Evolutionary conservation across 2,888 invertebrate species (phyloP).

Genomic region (Synergus itoensis): DNA sequence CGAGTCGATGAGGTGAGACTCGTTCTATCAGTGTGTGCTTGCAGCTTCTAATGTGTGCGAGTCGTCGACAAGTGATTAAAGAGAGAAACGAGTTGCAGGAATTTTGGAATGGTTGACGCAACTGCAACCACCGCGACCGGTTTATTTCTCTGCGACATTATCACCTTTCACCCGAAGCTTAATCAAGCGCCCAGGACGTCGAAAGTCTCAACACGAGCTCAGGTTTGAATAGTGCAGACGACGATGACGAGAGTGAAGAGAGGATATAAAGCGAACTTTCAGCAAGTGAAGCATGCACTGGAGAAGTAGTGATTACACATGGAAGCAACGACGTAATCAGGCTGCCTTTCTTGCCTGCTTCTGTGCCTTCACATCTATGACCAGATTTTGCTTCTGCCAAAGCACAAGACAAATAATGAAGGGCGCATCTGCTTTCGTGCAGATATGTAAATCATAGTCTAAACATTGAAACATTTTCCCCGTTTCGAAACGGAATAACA

Average conservation of each 20-base stretch:
- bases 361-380: slow-evolving; percentile 15
- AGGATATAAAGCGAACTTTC: slow-evolving; percentile 50
- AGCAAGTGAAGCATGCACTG: slow-evolving; percentile 54
- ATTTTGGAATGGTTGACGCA: slow-evolving; percentile 54
- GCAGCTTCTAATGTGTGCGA: slow-evolving; percentile 37
- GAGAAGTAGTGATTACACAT: slow-evolving; percentile 58
- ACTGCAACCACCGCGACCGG: slow-evolving; percentile 64
- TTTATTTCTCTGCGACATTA: slow-evolving; percentile 62
- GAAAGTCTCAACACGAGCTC: slow-evolving; percentile 61
- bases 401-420: slow-evolving; percentile 35
- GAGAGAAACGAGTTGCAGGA: slow-evolving; percentile 57
- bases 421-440: slow-evolving; percentile 18
- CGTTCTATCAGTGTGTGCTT: slow-evolving; percentile 39
- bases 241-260: slow-evolving; percentile 46
- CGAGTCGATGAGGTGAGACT: slow-evolving; percentile 30
- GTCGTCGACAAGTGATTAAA: slow-evolving; percentile 59
- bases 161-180: slow-evolving; percentile 66
- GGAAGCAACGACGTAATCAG: slow-evolving; percentile 58
- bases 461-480: background rate
- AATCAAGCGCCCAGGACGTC: slow-evolving; percentile 66
- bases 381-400: slow-evolving; percentile 24
- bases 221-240: slow-evolving; percentile 45
- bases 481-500: too few relatives aligned
- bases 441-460: slow-evolving; percentile 8
- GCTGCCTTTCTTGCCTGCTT: slow-evolving; percentile 54